A percentile compares a stretch with the other conserved stretches of the same genome.
Conservation (phyloP, 2,113 vertebrate species). For the Galemys pyrenaicus region DNA sequence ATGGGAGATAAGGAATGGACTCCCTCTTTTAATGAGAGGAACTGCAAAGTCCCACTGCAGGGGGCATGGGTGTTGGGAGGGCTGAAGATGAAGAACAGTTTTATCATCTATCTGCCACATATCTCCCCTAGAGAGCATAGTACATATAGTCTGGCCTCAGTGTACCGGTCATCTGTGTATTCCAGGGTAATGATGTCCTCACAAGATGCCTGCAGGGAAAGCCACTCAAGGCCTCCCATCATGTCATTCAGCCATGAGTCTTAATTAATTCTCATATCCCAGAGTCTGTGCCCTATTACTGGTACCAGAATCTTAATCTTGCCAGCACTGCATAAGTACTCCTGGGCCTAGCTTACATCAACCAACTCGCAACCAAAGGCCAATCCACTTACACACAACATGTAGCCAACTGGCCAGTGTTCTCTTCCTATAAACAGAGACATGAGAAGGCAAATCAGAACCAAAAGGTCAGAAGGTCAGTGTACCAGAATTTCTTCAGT, state of each 20-base stretch:
- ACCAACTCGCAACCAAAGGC: background rate
- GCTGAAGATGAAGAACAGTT: background rate
- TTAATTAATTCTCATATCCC: background rate
- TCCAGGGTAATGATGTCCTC: background rate
- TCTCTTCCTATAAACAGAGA: constrained; percentile 2
- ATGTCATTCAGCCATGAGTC: background rate
- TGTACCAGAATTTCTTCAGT: background rate
- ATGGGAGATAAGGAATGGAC: background rate
- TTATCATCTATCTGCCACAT: background rate
- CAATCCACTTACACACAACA: background rate
- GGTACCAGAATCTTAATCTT: background rate
- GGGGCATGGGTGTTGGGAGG: background rate
- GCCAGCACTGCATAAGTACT: background rate
- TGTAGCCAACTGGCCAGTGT: background rate
- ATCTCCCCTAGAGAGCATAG: background rate
- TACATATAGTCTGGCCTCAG: background rate
- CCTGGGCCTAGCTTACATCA: background rate
- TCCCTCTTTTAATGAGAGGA: background rate
- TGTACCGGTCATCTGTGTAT: background rate
- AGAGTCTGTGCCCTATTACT: background rate
- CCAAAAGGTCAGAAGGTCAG: background rate
- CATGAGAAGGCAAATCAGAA: background rate
- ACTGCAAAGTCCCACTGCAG: background rate
- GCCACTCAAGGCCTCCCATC: background rate
- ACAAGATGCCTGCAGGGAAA: background rate